These are phyloP conservation scores for Nemurella pictetii DNA, from an alignment of 2,888 invertebrate genomes.

Conservation along the genomic window DNA sequence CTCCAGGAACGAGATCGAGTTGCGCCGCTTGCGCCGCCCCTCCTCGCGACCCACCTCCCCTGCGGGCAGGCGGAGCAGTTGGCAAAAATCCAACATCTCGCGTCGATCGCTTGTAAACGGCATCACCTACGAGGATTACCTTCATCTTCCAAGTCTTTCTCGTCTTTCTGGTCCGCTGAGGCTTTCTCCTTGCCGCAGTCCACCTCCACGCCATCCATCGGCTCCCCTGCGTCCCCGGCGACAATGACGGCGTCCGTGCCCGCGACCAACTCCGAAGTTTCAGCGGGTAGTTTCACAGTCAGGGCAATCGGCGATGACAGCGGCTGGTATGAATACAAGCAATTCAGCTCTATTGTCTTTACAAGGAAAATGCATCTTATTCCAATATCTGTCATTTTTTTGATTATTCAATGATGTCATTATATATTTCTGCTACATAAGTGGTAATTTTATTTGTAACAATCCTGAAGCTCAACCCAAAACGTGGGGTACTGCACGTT, in stretches of 20 bases:
- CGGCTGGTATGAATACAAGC: no score
- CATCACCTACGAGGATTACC: neutral
- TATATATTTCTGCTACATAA: no score
- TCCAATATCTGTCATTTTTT: no score
- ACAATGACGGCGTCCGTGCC: neutral
- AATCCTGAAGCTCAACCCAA: no score
- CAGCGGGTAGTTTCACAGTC: neutral
- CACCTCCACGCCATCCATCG: slow-evolving; percentile 52
- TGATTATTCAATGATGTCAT: no score
- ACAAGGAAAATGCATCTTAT: no score
- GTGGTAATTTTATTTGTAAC: no score
- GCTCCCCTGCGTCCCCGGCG: slow-evolving; percentile 32
- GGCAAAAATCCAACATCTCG: neutral
- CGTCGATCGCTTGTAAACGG: neutral
- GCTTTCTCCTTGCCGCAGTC: slow-evolving; percentile 52
- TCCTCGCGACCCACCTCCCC: slow-evolving; percentile 60
- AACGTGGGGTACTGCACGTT: no score
- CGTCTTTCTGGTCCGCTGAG: neutral
- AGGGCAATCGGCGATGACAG: slow-evolving; percentile 15
- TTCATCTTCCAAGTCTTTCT: slow-evolving; percentile 2
- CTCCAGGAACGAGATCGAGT: slow-evolving; percentile 70
- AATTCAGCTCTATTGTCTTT: no score
- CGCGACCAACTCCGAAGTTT: neutral
- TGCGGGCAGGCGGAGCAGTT: slow-evolving; percentile 49
- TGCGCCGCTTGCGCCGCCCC: slow-evolving; percentile 60